Conservation (phyloP, 2,888 invertebrate species). For the Leptinotarsa juncta region DNA sequence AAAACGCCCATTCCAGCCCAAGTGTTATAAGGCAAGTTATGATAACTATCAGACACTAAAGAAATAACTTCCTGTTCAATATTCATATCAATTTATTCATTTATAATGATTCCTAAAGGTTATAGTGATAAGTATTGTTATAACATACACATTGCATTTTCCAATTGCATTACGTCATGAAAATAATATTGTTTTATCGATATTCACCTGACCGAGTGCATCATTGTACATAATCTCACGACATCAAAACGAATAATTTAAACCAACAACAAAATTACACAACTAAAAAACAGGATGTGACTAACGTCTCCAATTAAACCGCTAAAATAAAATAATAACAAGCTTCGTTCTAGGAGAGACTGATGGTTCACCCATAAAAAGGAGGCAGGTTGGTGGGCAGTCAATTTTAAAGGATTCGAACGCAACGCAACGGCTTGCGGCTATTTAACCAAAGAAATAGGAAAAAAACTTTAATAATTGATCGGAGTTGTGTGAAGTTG, state of each 20-base stretch:
- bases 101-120: no score
- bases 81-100: no score
- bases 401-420: conserved; percentile 5
- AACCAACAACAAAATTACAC: conserved; percentile 12
- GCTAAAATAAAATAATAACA: conserved; percentile 41
- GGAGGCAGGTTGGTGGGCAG: conserved; percentile 2
- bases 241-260: conserved; percentile 3
- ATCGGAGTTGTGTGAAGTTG: conserved; percentile 12
- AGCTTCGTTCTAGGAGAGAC: conserved; percentile 13
- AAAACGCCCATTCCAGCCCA: no score
- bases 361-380: background rate
- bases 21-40: no score
- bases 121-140: no score
- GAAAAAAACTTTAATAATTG: conserved; percentile 17
- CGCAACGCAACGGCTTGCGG: background rate
- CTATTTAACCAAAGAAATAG: conserved; percentile 6
- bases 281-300: conserved; percentile 46
- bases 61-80: no score
- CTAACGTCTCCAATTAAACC: conserved; percentile 45
- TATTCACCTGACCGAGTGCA: background rate
- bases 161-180: background rate
- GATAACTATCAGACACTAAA: no score
- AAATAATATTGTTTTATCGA: background rate
- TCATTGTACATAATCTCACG: background rate
- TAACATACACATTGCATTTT: no score